Evolutionary conservation across 2,797 vertebrate genomes (phyloP), one percentile per base, ranked within the genome.

Genomic region (Zenarchopterus dispar): DNA sequence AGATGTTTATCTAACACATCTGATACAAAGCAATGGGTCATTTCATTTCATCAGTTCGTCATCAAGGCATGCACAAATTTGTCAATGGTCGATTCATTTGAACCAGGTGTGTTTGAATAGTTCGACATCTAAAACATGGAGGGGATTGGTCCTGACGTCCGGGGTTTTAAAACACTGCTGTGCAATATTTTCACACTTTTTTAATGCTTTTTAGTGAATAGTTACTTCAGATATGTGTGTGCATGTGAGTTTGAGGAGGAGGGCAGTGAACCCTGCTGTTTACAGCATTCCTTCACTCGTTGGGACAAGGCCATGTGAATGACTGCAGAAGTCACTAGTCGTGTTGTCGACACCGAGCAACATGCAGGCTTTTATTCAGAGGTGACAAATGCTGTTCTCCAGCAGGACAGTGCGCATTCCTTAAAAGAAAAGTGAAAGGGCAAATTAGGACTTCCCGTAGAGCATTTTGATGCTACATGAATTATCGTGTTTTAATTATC

Each of bases 251-350:
- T 17, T 23, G 16, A 60, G 43, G 23, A 53, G 51, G 28, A 52
- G 43, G 48, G 5, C 0, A 1, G 19, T 39, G 28, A 61, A 26
- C 28, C 41, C 66, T 68, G 72, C 67, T 63, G 61, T 67, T 62
- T 67, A 50, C 79, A 85, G 75, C 56, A 50, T 43, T 24, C 15
- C 59, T 42, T 60, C 24, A 54, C 54, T 50, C 42, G 70, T 47
- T 52, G 55, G 28, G 19, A 9, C 19, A 19, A 36, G 41, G 69
- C 75, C 73, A 70, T 67, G 76, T 72, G 73, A 69, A 64, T 0
- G 0, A 62, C 28, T 11, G 7, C 46, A 55, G 28, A 5, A 8
- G 57, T 42, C 49, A 33, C 64, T 56, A 47, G 58, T 78, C 67
- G 21, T 49, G 46, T 28, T 42, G 41, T 48, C 23, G 18, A 46